Evolutionary conservation across 2,888 invertebrate species (phyloP).

Genomic region (Prosopocoilus inquinatus): DNA sequence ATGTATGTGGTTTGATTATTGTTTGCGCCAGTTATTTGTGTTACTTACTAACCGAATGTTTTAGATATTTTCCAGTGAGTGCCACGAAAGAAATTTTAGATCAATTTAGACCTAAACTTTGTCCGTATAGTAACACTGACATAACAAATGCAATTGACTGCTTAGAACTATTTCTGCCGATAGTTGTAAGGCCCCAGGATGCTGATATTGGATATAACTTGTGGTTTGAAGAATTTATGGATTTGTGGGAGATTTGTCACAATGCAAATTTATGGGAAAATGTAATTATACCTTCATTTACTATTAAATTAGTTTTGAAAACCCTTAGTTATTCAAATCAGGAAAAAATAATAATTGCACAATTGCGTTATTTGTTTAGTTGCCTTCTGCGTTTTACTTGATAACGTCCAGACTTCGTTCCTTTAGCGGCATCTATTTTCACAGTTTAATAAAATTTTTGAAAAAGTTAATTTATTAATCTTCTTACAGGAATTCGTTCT

Average conservation of each 20-base stretch:
- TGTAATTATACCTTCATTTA: constrained; percentile 40
- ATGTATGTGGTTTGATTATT: constrained; percentile 37
- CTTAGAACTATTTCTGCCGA: constrained; percentile 76
- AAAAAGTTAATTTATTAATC: too few relatives aligned
- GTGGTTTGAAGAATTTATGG: constrained; percentile 79
- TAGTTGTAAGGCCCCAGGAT: constrained; percentile 61
- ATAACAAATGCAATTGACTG: constrained; percentile 57
- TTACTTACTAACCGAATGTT: constrained; percentile 25
- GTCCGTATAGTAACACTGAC: constrained; percentile 64
- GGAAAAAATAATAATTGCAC: too few relatives aligned
- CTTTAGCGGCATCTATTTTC: too few relatives aligned
- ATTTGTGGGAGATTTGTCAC: constrained; percentile 74
- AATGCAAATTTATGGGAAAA: constrained; percentile 69
- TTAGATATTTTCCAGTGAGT: constrained; percentile 67
- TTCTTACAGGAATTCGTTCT: too few relatives aligned
- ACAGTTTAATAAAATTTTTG: too few relatives aligned
- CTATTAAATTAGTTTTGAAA: too few relatives aligned
- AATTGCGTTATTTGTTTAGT: too few relatives aligned
- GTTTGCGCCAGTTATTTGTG: neutral
- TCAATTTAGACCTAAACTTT: constrained; percentile 75
- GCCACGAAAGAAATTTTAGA: constrained; percentile 85
- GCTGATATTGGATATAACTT: constrained; percentile 67
- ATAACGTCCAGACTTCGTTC: too few relatives aligned
- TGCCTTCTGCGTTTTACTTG: too few relatives aligned
- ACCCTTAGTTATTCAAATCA: too few relatives aligned